Conservation (phyloP, 2,113 vertebrate species). For the Platichthys flesus region DNA sequence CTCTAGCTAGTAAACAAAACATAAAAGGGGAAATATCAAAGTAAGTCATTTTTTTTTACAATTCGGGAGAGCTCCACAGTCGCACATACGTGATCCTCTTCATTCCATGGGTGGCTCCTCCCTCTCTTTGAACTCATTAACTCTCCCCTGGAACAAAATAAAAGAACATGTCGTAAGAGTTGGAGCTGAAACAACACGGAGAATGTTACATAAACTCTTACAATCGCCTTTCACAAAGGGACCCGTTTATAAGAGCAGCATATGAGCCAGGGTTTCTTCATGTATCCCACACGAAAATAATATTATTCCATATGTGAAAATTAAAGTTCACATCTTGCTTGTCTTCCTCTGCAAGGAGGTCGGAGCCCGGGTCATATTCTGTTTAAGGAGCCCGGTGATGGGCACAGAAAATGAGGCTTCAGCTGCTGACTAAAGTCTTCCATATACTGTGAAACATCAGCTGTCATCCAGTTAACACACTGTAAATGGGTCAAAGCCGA, state of each 20-base stretch:
- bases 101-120: conserved; percentile 85
- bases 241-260: background rate
- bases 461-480: background rate
- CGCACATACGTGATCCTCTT: conserved; percentile 7
- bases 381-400: background rate
- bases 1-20: background rate
- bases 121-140: conserved; percentile 83
- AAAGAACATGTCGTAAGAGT: background rate
- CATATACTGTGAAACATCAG: no score
- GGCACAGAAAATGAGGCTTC: background rate
- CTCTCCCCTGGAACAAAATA: conserved; percentile 76
- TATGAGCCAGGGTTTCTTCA: background rate
- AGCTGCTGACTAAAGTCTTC: no score
- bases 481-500: background rate
- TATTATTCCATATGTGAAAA: background rate
- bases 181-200: background rate
- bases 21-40: background rate
- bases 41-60: conserved; percentile 9
- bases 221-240: background rate
- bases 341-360: background rate
- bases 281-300: background rate
- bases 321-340: background rate
- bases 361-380: background rate
- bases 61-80: background rate
- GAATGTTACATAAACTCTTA: background rate